A percentile compares a stretch with the other conserved stretches of the same genome.
Conservation (phyloP, 1,140 invertebrate genomes). For the Pachyrhynchus sulphureomaculatus region DNA sequence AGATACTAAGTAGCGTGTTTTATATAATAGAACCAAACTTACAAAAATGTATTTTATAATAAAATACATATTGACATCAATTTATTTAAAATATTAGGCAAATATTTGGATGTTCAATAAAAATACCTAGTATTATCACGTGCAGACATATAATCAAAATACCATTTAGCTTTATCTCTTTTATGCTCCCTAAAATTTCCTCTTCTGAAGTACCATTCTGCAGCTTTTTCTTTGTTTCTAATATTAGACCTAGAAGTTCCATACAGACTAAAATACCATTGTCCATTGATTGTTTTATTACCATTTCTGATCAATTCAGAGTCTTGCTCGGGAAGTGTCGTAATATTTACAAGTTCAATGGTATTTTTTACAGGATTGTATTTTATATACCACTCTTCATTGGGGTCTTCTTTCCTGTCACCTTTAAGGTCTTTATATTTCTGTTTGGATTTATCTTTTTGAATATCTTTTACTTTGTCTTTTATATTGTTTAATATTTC, state of each 20-base stretch:
- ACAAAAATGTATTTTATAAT: too few species aligned
- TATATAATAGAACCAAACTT: too few species aligned
- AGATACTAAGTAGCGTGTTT: too few species aligned
- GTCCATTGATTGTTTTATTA: conserved; percentile 24
- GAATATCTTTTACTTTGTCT: too few species aligned
- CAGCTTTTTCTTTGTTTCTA: conserved; percentile 25
- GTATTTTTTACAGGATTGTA: conserved; percentile 15
- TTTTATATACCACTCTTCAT: conserved; percentile 24
- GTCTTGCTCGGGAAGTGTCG: background rate
- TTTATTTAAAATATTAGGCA: too few species aligned
- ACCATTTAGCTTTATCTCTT: conserved; percentile 37
- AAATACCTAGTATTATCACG: conserved; percentile 21
- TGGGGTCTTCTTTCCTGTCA: background rate
- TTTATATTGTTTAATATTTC: too few species aligned
- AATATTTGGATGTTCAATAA: too few species aligned
- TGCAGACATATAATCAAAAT: conserved; percentile 39
- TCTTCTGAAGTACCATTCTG: conserved; percentile 29
- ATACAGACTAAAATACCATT: conserved; percentile 36
- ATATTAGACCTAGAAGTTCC: conserved; percentile 19
- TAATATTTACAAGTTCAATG: conserved; percentile 14
- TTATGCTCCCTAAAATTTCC: conserved; percentile 16
- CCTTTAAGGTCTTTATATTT: too few species aligned
- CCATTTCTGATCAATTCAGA: conserved; percentile 8
- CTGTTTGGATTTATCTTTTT: too few species aligned
- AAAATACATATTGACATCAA: too few species aligned